phyloP scores from a whole-genome alignment of 2,888 invertebrate species.

The Hemicrepidius hirtus region DNA sequence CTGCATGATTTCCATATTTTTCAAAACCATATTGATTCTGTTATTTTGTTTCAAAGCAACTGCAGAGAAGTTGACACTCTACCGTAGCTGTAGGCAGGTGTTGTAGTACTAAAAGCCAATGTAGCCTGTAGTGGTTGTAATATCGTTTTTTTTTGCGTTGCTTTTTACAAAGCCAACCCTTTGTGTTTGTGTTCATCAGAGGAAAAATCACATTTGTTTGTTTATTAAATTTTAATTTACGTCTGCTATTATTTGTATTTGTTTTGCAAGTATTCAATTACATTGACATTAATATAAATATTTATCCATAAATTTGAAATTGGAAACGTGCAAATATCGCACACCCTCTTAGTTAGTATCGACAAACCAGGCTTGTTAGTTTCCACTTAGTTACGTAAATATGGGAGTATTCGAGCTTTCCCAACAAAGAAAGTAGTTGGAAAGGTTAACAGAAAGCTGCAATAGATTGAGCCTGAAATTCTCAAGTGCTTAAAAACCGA shows the following conservation, averaged over 20 bases:
- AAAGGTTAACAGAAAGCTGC: not conserved
- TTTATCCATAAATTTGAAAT: not conserved
- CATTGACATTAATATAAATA: not conserved
- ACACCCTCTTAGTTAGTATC: not conserved
- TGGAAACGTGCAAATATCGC: not conserved
- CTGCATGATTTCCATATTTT: not conserved
- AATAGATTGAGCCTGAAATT: not conserved
- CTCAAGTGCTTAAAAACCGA: not conserved
- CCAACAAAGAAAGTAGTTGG: slow-evolving; percentile 1
- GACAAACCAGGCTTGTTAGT: not conserved
- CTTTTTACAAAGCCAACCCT: too few relatives aligned
- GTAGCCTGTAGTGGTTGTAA: not conserved
- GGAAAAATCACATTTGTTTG: not conserved
- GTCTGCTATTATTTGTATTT: not conserved
- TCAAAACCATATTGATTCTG: too few relatives aligned
- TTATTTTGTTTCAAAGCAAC: not conserved
- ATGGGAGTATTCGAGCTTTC: not conserved
- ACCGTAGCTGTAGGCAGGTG: not conserved
- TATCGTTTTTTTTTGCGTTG: too few relatives aligned
- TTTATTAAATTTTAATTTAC: not conserved
- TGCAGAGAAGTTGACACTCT: not conserved
- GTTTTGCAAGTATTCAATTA: too few relatives aligned
- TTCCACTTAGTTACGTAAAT: slow-evolving; percentile 9
- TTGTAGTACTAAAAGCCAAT: not conserved
- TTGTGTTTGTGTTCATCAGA: not conserved